These are phyloP conservation scores for Chloroceryle amazona DNA, from an alignment of 2,797 vertebrate genomes.

Conservation along the genomic window DNA sequence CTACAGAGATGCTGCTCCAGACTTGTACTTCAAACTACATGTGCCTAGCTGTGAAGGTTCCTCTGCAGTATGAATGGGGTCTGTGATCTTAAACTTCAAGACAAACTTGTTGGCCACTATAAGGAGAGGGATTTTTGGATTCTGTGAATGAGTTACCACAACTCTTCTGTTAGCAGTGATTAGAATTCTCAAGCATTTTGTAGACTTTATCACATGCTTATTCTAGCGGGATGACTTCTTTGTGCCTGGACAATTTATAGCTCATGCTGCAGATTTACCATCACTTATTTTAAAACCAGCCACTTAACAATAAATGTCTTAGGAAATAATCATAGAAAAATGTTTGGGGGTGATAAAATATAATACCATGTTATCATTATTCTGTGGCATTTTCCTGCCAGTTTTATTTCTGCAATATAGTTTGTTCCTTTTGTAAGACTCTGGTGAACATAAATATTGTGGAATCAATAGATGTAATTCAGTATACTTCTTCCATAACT, in stretches of 20 bases:
- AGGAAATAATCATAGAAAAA: not conserved
- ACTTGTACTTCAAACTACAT: not conserved
- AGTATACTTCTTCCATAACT: not conserved
- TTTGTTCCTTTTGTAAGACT: not conserved
- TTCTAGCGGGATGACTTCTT: not conserved
- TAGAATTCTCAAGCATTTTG: not conserved
- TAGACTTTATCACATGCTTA: not conserved
- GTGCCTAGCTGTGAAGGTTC: not conserved
- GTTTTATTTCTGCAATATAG: not conserved
- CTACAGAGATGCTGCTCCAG: not conserved
- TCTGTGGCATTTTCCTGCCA: not conserved
- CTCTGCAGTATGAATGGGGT: not conserved
- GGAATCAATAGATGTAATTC: not conserved
- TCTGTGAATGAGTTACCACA: not conserved
- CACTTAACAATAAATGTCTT: not conserved
- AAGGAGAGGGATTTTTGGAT: not conserved
- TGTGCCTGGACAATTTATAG: not conserved
- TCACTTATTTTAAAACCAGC: not conserved
- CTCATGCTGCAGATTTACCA: not conserved
- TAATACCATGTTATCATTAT: not conserved
- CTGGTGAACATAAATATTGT: not conserved
- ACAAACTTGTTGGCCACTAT: fast-evolving
- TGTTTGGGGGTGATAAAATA: not conserved
- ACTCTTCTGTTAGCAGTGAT: not conserved
- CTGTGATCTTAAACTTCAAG: not conserved